phyloP scores from a whole-genome alignment of 2,113 vertebrate genomes.

The Oreochromis tanganicae region DNA sequence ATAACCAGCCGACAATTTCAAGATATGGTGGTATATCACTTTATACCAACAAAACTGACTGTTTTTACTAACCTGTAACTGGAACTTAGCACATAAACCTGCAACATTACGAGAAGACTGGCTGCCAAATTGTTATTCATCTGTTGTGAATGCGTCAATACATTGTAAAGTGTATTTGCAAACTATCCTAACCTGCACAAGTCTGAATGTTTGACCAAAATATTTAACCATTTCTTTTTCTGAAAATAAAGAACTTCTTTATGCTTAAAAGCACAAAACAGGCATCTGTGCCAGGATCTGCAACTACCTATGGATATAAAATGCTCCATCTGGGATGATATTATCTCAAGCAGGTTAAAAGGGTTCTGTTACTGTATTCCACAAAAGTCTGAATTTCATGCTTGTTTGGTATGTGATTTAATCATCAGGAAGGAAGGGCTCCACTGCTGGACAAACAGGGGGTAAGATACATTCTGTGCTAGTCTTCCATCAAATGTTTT shows the following conservation, averaged over 20 bases:
- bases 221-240: not conserved
- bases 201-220: not conserved
- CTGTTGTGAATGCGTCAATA: not conserved
- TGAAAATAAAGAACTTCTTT: not conserved
- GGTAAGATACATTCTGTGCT: not conserved
- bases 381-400: not conserved
- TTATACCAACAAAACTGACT: not conserved
- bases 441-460: not conserved
- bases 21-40: not conserved
- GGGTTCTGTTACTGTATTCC: not conserved
- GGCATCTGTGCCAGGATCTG: not conserved
- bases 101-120: not conserved
- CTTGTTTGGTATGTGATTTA: conserved; percentile 13
- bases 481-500: not conserved
- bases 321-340: not conserved
- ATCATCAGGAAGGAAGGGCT: not conserved
- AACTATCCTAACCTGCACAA: not conserved
- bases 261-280: not conserved
- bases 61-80: not conserved
- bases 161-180: not conserved
- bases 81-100: not conserved
- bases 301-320: not conserved
- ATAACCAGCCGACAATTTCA: not conserved
- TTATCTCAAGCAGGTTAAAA: conserved; percentile 12
- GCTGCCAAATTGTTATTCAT: not conserved